Base-by-base conservation (phyloP, 2,113 vertebrate species). In the Peromyscus californicus region DNA sequence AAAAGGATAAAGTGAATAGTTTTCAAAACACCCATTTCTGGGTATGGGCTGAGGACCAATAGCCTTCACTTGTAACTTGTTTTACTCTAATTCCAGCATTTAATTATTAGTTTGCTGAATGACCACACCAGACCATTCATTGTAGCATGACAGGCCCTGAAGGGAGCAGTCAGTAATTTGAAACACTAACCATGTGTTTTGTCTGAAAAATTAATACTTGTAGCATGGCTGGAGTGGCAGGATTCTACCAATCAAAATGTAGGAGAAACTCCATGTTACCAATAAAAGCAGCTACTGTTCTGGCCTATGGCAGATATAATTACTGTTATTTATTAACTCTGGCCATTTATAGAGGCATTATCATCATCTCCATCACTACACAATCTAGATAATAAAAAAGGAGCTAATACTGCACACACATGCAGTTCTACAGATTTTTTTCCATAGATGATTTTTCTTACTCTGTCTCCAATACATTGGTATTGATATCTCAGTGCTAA, bases 51-150 rank as follows among this genome's bases (percentile, higher is more conserved):
- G 75, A 97, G 82, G 87, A 96, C 96, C 90, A 96, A 75, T 97
- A 97, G 96, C 97, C 97, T 98, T 97, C 93, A 80, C 95, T 96
- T 94, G 31, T 95, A 96, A 97, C 95, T 98, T 98, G 94, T 95
- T 98, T 98, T 98, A 98, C 98, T 97, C 98, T 95, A 98, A 97
- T 98, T 96, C 97, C 97, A 98, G 93, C 75, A 94, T 97, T 97
- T 98, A 98, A 98, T 98, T 98, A 98, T 97, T 97, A 97, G 97
- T 96, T 98, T 97, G 98, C 96, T 97, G 96, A 97, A 94, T 95
- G 97, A 98, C 98, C 97, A 97, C 96, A 96, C 90, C 95, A 97
- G 96, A 70, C 93, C 86, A 92, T 97, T 98, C 93, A 97, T 91
- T 97, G 97, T 97, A 95, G 96, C 91, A 94, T 98, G 97, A 97